These are phyloP conservation scores for Coregonus clupeaformis DNA, from an alignment of 2,113 vertebrate species.

Conservation along the genomic window DNA sequence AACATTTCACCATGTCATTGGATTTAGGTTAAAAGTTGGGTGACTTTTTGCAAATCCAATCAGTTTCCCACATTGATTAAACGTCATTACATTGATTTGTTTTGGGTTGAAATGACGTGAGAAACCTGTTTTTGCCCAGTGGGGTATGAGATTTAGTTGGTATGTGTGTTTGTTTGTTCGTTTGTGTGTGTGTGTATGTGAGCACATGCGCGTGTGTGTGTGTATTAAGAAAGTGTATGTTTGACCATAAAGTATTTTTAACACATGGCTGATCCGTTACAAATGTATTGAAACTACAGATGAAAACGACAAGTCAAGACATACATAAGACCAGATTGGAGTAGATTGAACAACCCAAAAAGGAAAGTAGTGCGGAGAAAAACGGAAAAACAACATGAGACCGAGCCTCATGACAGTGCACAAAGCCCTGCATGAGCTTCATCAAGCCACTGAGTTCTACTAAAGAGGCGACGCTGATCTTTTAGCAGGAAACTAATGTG, in stretches of 20 bases:
- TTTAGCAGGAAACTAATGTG: conserved; percentile 49
- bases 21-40: too few species aligned
- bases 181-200: conserved; percentile 1
- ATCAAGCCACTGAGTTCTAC: conserved; percentile 32
- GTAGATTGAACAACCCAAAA: conserved; percentile 59
- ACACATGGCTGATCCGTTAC: not conserved
- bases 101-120: too few species aligned
- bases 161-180: not conserved
- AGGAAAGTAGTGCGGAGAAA: not conserved
- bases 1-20: too few species aligned
- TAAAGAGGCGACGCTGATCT: conserved; percentile 28
- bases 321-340: conserved; percentile 23
- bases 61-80: too few species aligned
- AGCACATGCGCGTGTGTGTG: not conserved
- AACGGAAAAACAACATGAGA: conserved; percentile 56
- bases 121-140: too few species aligned
- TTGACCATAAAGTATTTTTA: not conserved
- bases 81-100: too few species aligned
- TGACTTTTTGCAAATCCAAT: too few species aligned
- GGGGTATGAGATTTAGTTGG: not conserved
- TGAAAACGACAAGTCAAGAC: not conserved
- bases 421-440: conserved; percentile 9
- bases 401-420: conserved; percentile 17
- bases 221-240: too few species aligned
- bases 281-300: not conserved